Evolutionary conservation across 2,113 vertebrate species (phyloP).

Genomic region (Cinclus cinclus): DNA sequence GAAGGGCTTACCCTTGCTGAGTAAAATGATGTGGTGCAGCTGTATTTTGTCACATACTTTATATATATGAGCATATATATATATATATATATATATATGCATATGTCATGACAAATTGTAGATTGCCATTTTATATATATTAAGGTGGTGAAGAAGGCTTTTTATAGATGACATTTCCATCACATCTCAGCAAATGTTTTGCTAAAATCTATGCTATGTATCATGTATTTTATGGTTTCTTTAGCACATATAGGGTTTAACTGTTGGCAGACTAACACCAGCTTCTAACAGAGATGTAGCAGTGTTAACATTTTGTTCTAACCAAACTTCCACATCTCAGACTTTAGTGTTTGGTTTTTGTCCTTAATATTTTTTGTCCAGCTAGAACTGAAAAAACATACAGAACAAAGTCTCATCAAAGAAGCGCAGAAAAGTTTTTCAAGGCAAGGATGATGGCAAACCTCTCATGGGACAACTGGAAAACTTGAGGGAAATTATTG

Average conservation of each 20-base stretch:
- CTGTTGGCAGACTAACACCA: background rate
- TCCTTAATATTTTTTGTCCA: background rate
- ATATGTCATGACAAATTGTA: constrained; percentile 30
- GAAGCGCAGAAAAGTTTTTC: background rate
- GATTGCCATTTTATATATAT: constrained; percentile 34
- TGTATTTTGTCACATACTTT: background rate
- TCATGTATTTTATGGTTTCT: background rate
- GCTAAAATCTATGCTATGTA: background rate
- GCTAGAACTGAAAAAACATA: background rate
- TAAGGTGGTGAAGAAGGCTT: constrained; percentile 10
- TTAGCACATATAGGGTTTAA: background rate
- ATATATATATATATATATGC: background rate
- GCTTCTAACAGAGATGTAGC: background rate
- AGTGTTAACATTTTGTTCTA: background rate
- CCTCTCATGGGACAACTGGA: background rate
- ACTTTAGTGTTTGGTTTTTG: background rate
- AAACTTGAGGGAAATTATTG: background rate
- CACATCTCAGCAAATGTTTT: constrained; percentile 42
- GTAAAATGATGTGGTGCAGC: constrained; percentile 27
- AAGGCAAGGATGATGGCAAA: background rate
- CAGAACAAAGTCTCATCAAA: background rate
- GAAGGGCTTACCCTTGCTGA: background rate
- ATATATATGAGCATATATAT: background rate
- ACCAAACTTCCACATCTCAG: background rate
- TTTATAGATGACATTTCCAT: constrained; percentile 62